Base-by-base conservation (phyloP, 2,888 invertebrate species). In the Polydrusus cervinus region DNA sequence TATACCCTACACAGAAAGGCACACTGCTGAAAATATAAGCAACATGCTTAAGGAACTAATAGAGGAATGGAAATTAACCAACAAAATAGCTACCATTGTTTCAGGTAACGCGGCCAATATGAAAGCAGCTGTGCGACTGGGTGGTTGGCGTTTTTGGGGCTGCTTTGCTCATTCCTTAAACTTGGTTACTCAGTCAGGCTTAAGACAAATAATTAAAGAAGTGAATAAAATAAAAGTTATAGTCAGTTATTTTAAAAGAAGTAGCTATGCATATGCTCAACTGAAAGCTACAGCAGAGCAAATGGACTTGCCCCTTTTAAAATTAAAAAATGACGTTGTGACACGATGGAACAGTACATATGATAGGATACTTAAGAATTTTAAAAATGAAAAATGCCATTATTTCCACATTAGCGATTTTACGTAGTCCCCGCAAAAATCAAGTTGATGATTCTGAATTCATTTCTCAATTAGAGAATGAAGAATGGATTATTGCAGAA, bases 61-160 rank as follows among this genome's bases (percentile, higher is more conserved):
- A 62, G 62, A 30, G 14, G 38, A 62, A 40, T 62, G 62, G 62
- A 62, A 62, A 62, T 14, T 62, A 38, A 40, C 34, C 40, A 40
- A 62, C 14, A 62, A 82, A 80, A 78, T 83, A 66, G 62, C 79
- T 61, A 79, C 74, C 49, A 53, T 73, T 55, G 82, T 81, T 13
- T 77, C 76, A 34, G 80, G 83, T 73, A 81, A 81, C 69, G 82
- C 82, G 20, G 79, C 80, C 49, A 83, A 82, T 78, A 77, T 79
- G 45, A 74, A 75, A 61, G 79, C 78, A 60, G 81, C 81, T 70
- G 74, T 81, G 67, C 79, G 69, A 9, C 34, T 74, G 25, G 60
- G 69, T 57, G 61, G 60, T 13, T 82, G 82, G 83, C 71, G 72
- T 13, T 78, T 80, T 73, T 60, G 82, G 34, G 77, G 78, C 34